Percentiles rank a stretch among this genome's conserved stretches.
Evolutionary conservation across 2,888 invertebrate species (phyloP).

Genomic region (Sarcophaga carnaria): DNA sequence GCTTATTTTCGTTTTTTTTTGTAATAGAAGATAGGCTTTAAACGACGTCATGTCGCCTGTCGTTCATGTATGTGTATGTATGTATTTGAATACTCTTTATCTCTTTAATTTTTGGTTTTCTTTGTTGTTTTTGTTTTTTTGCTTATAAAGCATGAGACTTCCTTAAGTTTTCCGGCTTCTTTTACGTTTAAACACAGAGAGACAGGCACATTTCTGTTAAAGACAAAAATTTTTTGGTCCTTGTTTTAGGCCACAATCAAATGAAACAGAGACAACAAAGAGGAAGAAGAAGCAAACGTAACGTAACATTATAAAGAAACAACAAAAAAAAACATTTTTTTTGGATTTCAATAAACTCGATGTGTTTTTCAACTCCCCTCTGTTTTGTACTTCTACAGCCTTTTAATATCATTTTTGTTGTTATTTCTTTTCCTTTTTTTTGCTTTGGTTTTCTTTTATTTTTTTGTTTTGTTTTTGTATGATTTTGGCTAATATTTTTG

Average conservation of each 20-base stretch:
- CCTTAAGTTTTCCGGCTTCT: slow-evolving; percentile 58
- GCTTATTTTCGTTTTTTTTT: neutral
- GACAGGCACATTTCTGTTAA: slow-evolving; percentile 34
- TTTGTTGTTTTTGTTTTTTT: slow-evolving; percentile 10
- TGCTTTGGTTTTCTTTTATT: slow-evolving; percentile 39
- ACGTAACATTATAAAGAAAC: slow-evolving; percentile 65
- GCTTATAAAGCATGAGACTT: slow-evolving; percentile 15
- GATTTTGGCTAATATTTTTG: slow-evolving; percentile 12
- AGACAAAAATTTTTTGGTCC: slow-evolving; percentile 39
- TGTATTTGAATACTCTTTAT: neutral
- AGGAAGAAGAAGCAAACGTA: slow-evolving; percentile 53
- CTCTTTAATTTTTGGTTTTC: slow-evolving; percentile 35
- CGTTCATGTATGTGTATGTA: neutral
- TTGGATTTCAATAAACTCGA: slow-evolving; percentile 50
- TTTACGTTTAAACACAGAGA: neutral
- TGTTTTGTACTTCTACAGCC: neutral
- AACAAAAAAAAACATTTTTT: neutral
- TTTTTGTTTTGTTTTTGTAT: slow-evolving; percentile 11
- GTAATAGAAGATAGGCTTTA: slow-evolving; percentile 36
- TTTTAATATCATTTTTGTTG: slow-evolving; percentile 42
- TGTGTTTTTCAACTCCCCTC: neutral
- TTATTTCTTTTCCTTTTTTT: slow-evolving; percentile 13
- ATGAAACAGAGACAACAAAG: neutral
- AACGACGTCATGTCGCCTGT: slow-evolving; percentile 63
- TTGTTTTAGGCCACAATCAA: slow-evolving; percentile 11